Base-by-base conservation (phyloP, 2,113 vertebrate species). In the Mixornis gularis region DNA sequence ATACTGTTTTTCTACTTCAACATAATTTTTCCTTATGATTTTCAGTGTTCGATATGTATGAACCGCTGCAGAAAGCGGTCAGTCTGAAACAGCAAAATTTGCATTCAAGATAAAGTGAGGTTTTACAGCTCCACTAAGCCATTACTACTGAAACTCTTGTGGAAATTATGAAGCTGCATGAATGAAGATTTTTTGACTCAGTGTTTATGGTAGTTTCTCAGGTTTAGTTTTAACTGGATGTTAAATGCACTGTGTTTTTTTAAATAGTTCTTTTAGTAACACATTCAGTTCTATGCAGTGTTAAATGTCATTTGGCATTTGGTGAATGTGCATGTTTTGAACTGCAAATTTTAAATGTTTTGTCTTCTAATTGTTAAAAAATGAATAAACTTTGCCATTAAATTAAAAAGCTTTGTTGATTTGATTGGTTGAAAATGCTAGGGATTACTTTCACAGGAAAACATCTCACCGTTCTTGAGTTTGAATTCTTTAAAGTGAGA, bases 271-370 rank as follows among this genome's bases (percentile, higher is more conserved):
- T 97, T 95, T 96, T 63, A 95, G 95, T 97, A 96, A 96, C 89
- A 89, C 83, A 74, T 82, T 96, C 93, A 89, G 78, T 97, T 98
- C 96, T 95, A 95, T 96, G 96, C 95, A 96, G 96, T 98, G 97
- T 97, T 97, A 87, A 55, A 68, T 97, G 95, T 98, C 95, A 95
- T 92, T 93, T 96, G 96, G 96, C 97, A 98, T 98, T 97, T 98
- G 98, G 98, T 98, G 98, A 98, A 99, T 98, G 98, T 99, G 99
- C 99, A 99, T 99, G 99, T 99, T 98, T 97, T 98, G 97, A 99
- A 98, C 98, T 98, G 98, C 98, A 98, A 97, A 98, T 98, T 98
- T 98, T 99, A 98, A 98, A 97, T 98, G 98, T 99, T 98, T 97
- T 97, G 98, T 99, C 98, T 98, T 98, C 92, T 98, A 97, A 98